Conservation (phyloP, 2,888 invertebrate species). For the Cryptus viduatorius region DNA sequence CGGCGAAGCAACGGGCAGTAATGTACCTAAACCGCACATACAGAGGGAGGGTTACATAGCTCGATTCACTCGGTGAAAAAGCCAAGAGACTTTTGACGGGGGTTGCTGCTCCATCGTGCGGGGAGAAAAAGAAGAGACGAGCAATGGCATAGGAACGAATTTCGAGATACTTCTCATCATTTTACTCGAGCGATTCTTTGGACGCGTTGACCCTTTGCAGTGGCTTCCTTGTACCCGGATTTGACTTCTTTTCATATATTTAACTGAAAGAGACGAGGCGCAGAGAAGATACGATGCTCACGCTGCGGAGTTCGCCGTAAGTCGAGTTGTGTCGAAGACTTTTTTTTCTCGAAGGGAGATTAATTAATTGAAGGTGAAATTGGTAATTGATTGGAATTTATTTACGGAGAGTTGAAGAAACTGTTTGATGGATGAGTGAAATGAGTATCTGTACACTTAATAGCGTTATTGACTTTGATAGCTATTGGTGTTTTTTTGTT, state of each 20-base stretch:
- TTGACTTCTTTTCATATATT: constrained; percentile 52
- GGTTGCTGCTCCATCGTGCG: constrained; percentile 41
- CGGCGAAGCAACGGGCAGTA: constrained; percentile 51
- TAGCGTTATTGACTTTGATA: constrained; percentile 63
- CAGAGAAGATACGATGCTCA: not conserved
- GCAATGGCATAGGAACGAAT: constrained; percentile 30
- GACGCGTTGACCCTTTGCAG: constrained; percentile 67
- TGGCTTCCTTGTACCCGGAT: constrained; percentile 62
- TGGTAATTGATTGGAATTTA: constrained; percentile 49
- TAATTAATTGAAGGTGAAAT: constrained; percentile 49
- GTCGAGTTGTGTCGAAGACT: constrained; percentile 1
- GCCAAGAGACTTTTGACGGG: constrained; percentile 66
- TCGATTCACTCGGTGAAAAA: constrained; percentile 64
- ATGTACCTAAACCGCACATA: constrained; percentile 67
- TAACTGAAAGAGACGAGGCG: constrained; percentile 44
- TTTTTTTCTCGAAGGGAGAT: constrained; percentile 7
- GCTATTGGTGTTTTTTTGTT: constrained; percentile 36
- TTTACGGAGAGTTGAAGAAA: constrained; percentile 33
- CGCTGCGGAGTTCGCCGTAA: not conserved
- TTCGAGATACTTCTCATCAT: constrained; percentile 6
- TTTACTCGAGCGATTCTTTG: constrained; percentile 57
- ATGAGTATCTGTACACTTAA: constrained; percentile 15
- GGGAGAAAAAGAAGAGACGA: constrained; percentile 11
- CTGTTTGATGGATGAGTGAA: constrained; percentile 37
- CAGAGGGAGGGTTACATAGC: constrained; percentile 13